phyloP scores from a whole-genome alignment of 2,888 invertebrate species.

The Lymantria dispar region DNA sequence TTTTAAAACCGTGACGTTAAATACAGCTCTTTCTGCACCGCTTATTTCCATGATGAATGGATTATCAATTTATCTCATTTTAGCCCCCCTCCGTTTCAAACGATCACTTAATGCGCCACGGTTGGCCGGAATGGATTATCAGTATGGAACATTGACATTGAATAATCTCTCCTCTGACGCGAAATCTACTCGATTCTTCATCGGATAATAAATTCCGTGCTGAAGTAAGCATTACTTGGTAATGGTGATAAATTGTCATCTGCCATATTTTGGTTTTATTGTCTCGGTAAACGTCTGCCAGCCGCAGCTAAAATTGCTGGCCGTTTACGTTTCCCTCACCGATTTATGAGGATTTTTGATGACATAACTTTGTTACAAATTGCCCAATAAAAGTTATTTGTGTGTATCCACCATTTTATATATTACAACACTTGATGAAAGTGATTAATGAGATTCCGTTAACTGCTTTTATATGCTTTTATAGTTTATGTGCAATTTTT shows the following conservation, averaged over 20 bases:
- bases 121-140: slow-evolving; percentile 39
- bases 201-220: slow-evolving; percentile 54
- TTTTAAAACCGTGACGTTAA: neutral
- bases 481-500: too few relatives aligned
- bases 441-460: too few relatives aligned
- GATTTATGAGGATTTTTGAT: slow-evolving; percentile 69
- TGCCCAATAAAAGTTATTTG: slow-evolving; percentile 75
- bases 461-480: too few relatives aligned
- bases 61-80: slow-evolving; percentile 5
- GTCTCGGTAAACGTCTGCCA: slow-evolving; percentile 53
- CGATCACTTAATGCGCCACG: slow-evolving; percentile 35
- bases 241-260: slow-evolving; percentile 57
- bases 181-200: slow-evolving; percentile 50
- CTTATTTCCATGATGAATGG: slow-evolving; percentile 1
- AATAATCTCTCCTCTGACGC: slow-evolving; percentile 56
- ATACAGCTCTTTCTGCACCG: slow-evolving; percentile 1
- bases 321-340: slow-evolving; percentile 62
- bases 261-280: slow-evolving; percentile 66
- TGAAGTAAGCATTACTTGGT: slow-evolving; percentile 51
- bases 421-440: neutral
- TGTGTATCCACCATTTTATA: slow-evolving; percentile 28
- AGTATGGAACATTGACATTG: slow-evolving; percentile 52
- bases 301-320: slow-evolving; percentile 49
- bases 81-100: slow-evolving; percentile 21
- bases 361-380: slow-evolving; percentile 70